Evolutionary conservation across 2,113 vertebrate species (phyloP).

Genomic region (Centropus bengalensis): DNA sequence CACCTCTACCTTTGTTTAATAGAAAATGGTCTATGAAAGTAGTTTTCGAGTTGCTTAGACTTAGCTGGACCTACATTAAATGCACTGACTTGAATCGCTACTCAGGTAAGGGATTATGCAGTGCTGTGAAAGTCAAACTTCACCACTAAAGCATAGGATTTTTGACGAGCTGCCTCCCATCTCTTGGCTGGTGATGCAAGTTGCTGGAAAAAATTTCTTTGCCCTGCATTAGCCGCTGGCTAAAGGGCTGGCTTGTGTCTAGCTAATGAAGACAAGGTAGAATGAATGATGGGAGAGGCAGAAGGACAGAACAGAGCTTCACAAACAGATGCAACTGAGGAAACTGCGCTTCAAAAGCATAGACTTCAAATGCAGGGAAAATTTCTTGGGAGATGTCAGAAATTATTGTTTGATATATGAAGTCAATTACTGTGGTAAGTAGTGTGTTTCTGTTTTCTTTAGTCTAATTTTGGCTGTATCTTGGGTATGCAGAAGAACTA

Average conservation of each 20-base stretch:
- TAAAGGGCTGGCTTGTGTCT: not conserved
- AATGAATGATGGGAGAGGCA: not conserved
- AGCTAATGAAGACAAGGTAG: not conserved
- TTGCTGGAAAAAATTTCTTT: not conserved
- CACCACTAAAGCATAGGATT: not conserved
- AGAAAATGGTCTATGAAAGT: not conserved
- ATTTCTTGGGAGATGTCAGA: not conserved
- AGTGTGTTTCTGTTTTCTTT: not conserved
- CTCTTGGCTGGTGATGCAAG: not conserved
- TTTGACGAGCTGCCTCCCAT: not conserved
- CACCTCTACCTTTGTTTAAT: not conserved
- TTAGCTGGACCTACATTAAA: not conserved
- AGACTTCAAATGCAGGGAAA: not conserved
- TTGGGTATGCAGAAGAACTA: not conserved
- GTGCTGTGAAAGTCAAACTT: not conserved
- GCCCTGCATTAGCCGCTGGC: not conserved
- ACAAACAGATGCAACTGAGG: not conserved
- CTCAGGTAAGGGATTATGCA: not conserved
- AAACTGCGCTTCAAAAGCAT: not conserved
- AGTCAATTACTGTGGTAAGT: not conserved
- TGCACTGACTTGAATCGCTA: not conserved
- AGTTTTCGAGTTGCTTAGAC: not conserved
- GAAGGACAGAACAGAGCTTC: not conserved
- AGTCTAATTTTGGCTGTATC: not conserved
- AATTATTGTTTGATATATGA: not conserved